phyloP scores from a whole-genome alignment of 2,113 vertebrate species.

The Podarcis raffonei region DNA sequence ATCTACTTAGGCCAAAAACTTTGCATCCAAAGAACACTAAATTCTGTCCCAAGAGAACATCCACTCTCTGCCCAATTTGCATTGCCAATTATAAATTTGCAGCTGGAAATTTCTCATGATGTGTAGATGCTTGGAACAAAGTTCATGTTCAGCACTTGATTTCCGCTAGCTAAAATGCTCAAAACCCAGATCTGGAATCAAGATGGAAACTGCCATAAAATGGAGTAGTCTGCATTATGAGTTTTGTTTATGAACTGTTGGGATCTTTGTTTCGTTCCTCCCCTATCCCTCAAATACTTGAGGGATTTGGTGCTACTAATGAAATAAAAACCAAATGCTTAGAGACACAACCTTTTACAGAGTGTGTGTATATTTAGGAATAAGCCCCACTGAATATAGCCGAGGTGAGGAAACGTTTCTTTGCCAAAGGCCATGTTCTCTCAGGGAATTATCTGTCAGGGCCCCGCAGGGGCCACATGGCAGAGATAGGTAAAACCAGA shows the following conservation, averaged over 20 bases:
- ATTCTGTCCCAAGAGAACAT: background rate
- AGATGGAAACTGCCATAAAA: background rate
- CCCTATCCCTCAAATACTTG: background rate
- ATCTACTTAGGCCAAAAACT: background rate
- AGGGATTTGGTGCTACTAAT: background rate
- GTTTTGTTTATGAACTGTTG: background rate
- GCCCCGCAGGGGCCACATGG: no score
- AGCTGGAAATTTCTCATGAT: constrained; percentile 3
- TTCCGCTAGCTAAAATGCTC: background rate
- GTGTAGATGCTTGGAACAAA: background rate
- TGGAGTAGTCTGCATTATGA: background rate
- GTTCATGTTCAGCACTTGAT: background rate
- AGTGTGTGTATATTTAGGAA: background rate
- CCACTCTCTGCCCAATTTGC: background rate
- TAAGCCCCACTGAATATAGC: background rate
- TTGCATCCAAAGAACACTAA: constrained; percentile 10
- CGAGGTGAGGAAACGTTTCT: background rate
- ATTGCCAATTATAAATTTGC: background rate
- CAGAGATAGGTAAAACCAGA: no score
- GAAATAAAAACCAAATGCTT: background rate
- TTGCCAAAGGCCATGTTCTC: no score
- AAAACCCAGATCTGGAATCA: background rate
- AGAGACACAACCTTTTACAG: background rate
- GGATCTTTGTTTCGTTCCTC: background rate
- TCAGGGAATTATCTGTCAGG: no score